Conservation (phyloP, 2,888 invertebrate genomes). For the Hedychridium roseum region DNA sequence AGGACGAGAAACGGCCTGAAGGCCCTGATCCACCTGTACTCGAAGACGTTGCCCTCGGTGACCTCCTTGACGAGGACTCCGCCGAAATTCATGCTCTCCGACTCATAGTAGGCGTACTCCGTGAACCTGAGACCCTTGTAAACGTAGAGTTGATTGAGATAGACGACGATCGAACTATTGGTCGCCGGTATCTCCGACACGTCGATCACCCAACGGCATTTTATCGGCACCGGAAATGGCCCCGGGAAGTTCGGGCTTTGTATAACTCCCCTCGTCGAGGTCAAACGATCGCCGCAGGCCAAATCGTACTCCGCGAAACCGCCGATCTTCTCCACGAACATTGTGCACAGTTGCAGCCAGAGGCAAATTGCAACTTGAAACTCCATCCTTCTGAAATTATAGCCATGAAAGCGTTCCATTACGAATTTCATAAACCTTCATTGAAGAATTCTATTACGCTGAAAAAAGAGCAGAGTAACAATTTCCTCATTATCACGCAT, state of each 20-base stretch:
- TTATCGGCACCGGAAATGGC: slow-evolving; percentile 82
- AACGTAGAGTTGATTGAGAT: slow-evolving; percentile 88
- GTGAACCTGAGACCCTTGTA: slow-evolving; percentile 80
- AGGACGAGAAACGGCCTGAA: slow-evolving; percentile 80
- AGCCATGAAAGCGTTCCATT: too few relatives aligned
- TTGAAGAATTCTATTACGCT: too few relatives aligned
- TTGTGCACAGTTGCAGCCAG: too few relatives aligned
- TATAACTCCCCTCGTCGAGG: slow-evolving; percentile 74
- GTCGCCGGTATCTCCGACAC: slow-evolving; percentile 67
- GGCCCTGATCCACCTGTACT: slow-evolving; percentile 68
- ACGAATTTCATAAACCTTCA: too few relatives aligned
- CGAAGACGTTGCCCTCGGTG: slow-evolving; percentile 77
- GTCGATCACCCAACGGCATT: slow-evolving; percentile 88
- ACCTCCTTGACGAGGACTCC: slow-evolving; percentile 74
- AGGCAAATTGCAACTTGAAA: too few relatives aligned
- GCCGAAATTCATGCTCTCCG: slow-evolving; percentile 71
- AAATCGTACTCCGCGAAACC: slow-evolving; percentile 14
- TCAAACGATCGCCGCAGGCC: slow-evolving; percentile 74
- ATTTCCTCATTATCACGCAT: too few relatives aligned
- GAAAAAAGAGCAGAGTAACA: too few relatives aligned
- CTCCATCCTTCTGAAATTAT: too few relatives aligned
- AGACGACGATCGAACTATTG: slow-evolving; percentile 81
- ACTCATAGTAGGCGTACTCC: slow-evolving; percentile 79
- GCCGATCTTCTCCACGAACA: too few relatives aligned
- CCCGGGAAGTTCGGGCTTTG: slow-evolving; percentile 87